A percentile compares a stretch with the other conserved stretches of the same genome.
These are phyloP conservation scores for Turritopsis rubra DNA, from an alignment of 30 jellyfish, hydroid and myxozoan genomes.

Conservation along the genomic window DNA sequence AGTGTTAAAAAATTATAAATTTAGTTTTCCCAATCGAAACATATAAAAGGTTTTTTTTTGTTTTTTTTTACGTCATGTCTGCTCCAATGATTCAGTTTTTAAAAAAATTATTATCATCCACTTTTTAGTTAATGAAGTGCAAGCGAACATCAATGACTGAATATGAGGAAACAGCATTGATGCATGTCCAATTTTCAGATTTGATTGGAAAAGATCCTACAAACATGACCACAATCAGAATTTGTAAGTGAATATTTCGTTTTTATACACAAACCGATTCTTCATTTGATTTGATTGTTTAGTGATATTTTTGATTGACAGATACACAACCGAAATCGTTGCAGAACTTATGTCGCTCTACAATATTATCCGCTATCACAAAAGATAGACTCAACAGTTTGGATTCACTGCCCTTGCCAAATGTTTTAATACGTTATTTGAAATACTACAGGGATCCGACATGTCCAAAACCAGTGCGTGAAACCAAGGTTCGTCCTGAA, in stretches of 20 bases:
- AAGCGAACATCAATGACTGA: not conserved
- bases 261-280: not conserved
- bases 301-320: not conserved
- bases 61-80: no score
- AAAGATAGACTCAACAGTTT: not conserved
- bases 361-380: not conserved
- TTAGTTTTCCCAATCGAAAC: no score
- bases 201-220: not conserved
- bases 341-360: not conserved
- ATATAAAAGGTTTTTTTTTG: no score
- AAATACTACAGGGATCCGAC: not conserved
- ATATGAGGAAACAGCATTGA: slow-evolving; percentile 15
- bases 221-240: slow-evolving; percentile 3
- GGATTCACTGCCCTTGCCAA: slow-evolving; percentile 8
- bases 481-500: slow-evolving; percentile 1
- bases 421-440: slow-evolving; percentile 1
- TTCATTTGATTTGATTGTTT: no score
- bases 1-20: no score
- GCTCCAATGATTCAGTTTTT: not conserved
- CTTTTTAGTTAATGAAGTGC: slow-evolving; percentile 7
- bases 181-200: slow-evolving; percentile 26
- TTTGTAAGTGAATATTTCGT: not conserved
- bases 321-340: slow-evolving; percentile 14
- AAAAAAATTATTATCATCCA: no score
- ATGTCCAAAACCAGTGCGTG: slow-evolving; percentile 3